Percentiles rank a stretch among this genome's conserved stretches.
Conservation (phyloP, 2,797 vertebrate genomes). For the Cyclura pinguis region DNA sequence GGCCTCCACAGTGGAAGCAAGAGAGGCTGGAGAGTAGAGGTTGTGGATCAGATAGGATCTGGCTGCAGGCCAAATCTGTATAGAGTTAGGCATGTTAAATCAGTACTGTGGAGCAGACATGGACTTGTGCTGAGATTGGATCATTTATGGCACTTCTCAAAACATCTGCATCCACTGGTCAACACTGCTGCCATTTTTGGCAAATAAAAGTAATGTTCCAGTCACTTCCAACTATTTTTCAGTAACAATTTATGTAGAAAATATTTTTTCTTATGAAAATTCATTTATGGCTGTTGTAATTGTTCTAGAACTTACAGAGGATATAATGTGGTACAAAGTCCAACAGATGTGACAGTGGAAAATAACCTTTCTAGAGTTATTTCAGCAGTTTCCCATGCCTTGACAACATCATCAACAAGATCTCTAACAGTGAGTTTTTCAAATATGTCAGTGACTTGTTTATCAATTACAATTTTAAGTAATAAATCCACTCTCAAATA, state of each 20-base stretch:
- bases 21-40: neutral
- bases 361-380: conserved; percentile 95
- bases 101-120: neutral
- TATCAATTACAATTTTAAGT: neutral
- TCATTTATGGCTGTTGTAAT: neutral
- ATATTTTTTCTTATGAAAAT: neutral
- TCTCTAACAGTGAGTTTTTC: conserved; percentile 88
- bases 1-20: neutral
- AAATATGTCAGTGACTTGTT: fast-evolving
- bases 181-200: no score
- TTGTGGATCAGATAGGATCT: neutral
- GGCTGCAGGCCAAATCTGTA: neutral
- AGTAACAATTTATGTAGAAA: no score
- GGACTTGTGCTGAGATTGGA: no score
- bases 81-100: neutral
- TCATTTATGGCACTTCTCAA: no score
- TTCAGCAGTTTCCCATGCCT: conserved; percentile 88
- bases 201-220: no score
- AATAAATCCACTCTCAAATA: neutral
- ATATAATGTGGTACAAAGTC: conserved; percentile 86
- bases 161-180: no score
- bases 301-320: conserved; percentile 91
- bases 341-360: conserved; percentile 92
- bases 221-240: no score
- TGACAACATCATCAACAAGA: conserved; percentile 91